Evolutionary conservation across 2,113 vertebrate genomes (phyloP), one percentile per base, ranked within the genome.

Genomic region (Cheilinus undulatus): DNA sequence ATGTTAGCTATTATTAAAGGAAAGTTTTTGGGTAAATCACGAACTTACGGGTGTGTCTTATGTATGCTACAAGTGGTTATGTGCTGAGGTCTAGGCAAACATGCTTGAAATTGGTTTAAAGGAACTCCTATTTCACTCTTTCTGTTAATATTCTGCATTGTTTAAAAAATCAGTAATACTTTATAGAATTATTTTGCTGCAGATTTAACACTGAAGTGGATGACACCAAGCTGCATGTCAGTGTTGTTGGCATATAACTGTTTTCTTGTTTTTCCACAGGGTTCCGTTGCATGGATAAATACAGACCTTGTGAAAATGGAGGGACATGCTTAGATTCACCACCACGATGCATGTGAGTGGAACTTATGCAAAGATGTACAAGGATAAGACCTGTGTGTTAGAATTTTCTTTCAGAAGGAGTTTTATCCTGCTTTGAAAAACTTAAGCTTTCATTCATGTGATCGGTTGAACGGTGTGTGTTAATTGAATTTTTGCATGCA

Each of bases 301-400:
- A 89, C 78, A 92, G 73, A 76, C 88, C 93, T 14, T 95, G 94
- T 88, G 93, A 94, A 82, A 94, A 95, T 82, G 94, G 92, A 88
- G 94, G 92, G 78, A 94, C 91, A 65, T 95, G 94, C 84, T 76
- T 90, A 76, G 92, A 93, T 64, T 92, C 92, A 59, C 61, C 87
- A 3, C 76, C 77, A 34, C 83, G 78, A 82, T 95, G 94, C 94
- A 89, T 93, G 94, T 95, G 94, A 95, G 94, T 94, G 23, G 8
- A 76, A 69, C 43, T 57, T 34, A 12, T 50, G 32, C 46, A 10
- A 42, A 59, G 26, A 68, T 74, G 52, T 86, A 17, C 28, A 8
- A 30, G 40, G 22, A 58, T 63, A 12, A 53, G 5, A 26, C 42
- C 10, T 9, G 36, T 52, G 30, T n/a, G 26, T 10, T 13, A 13